Conservation (phyloP, 1,140 invertebrate species). For the Hydropsyche tenuis region DNA sequence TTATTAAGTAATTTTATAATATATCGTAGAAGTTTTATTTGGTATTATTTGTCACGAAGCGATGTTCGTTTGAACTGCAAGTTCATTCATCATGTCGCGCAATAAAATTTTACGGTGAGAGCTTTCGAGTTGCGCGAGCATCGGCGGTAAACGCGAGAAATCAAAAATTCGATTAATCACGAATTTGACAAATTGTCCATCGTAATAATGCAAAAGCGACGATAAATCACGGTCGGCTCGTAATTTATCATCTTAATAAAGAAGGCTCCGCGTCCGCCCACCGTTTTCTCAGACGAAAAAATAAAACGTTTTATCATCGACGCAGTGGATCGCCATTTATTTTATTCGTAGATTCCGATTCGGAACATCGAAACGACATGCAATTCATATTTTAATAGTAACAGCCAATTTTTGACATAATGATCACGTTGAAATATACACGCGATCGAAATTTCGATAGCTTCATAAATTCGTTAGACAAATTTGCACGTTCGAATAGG, state of each 20-base stretch:
- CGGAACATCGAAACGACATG: background rate
- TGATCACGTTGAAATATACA: background rate
- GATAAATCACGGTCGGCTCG: conserved; percentile 16
- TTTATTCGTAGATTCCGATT: conserved; percentile 1
- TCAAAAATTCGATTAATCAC: conserved; percentile 10
- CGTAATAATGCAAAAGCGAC: conserved; percentile 15
- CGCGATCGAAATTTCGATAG: background rate
- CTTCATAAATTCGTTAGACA: background rate
- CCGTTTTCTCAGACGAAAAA: conserved; percentile 19
- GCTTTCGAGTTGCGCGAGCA: background rate
- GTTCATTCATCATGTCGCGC: no score
- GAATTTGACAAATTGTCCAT: conserved; percentile 22
- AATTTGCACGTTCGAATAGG: background rate
- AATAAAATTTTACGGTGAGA: background rate
- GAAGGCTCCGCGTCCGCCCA: conserved; percentile 30
- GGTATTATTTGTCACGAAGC: background rate
- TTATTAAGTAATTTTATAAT: background rate
- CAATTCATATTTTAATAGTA: background rate
- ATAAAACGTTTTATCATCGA: conserved; percentile 26
- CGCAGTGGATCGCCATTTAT: conserved; percentile 12
- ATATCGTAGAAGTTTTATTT: background rate
- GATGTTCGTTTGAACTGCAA: background rate
- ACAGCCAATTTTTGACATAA: conserved; percentile 18
- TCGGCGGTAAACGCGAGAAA: background rate
- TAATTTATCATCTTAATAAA: conserved; percentile 34